Percentiles rank a stretch among this genome's conserved stretches.
Conservation (phyloP, 1,140 invertebrate species). For the Lysiphlebus fabarum region DNA sequence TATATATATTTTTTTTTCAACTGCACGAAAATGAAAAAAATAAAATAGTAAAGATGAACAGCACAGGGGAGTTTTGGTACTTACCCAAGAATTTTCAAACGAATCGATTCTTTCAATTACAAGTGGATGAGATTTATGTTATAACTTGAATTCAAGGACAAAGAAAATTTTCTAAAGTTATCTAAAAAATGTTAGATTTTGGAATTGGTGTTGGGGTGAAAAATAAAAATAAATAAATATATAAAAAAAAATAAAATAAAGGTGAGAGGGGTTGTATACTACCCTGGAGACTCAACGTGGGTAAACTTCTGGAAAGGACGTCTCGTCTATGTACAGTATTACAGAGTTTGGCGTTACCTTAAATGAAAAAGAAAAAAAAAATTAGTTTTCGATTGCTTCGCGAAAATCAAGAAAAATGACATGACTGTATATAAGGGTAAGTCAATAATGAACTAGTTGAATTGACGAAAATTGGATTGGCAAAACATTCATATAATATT, state of each 20-base stretch:
- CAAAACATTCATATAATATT: too few relatives aligned
- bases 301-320: conserved; percentile 8
- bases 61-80: too few relatives aligned
- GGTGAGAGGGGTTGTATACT: conserved; percentile 21
- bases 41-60: too few relatives aligned
- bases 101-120: conserved; percentile 9
- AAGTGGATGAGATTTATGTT: conserved; percentile 8
- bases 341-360: too few relatives aligned
- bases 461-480: not conserved
- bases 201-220: conserved; percentile 13
- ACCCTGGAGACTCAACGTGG: conserved; percentile 28
- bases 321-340: not conserved
- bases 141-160: not conserved
- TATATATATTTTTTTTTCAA: too few relatives aligned
- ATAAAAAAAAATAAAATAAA: too few relatives aligned
- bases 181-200: conserved; percentile 12
- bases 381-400: conserved; percentile 19
- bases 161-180: not conserved
- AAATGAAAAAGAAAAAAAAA: not conserved
- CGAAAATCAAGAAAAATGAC: conserved; percentile 16
- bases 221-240: too few relatives aligned
- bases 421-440: not conserved
- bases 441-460: not conserved
- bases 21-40: too few relatives aligned
- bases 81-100: not conserved